Conservation (phyloP, 2,888 invertebrate species). For the Proisotoma minuta region DNA sequence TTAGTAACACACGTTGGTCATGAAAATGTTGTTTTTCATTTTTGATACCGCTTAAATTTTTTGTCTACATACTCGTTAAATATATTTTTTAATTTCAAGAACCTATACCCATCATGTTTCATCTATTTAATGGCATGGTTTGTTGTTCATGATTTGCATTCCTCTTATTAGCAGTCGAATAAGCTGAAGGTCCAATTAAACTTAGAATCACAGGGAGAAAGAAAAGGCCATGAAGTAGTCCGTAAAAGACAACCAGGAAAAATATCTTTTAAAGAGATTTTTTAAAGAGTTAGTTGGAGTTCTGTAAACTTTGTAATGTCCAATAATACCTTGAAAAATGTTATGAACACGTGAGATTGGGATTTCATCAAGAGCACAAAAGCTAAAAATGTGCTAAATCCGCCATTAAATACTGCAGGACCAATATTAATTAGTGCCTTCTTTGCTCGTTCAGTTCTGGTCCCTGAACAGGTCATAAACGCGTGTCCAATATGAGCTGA, state of each 20-base stretch:
- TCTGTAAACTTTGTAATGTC: not conserved
- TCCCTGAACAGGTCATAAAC: slow-evolving; percentile 63
- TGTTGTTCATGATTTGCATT: no score
- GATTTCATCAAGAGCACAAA: slow-evolving; percentile 54
- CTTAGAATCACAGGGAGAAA: slow-evolving; percentile 71
- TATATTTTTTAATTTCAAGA: no score
- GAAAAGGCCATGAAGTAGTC: slow-evolving; percentile 70
- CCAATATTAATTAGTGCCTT: slow-evolving; percentile 53
- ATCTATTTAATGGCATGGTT: no score
- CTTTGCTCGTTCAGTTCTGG: slow-evolving; percentile 51
- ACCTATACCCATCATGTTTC: no score
- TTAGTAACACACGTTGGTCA: no score
- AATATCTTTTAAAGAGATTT: slow-evolving; percentile 59
- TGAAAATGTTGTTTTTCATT: no score
- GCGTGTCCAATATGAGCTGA: slow-evolving; percentile 74
- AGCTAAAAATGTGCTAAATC: slow-evolving; percentile 56
- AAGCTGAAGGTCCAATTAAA: slow-evolving; percentile 60
- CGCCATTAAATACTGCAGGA: slow-evolving; percentile 56
- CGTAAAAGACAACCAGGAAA: slow-evolving; percentile 68
- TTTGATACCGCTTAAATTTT: no score
- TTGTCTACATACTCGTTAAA: no score
- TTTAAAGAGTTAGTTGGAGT: no score
- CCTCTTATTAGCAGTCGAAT: not conserved
- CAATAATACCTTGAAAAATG: slow-evolving; percentile 55
- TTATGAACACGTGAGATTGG: slow-evolving; percentile 55